Conservation (phyloP, 2,113 vertebrate genomes). For the Campylorhamphus procurvoides region DNA sequence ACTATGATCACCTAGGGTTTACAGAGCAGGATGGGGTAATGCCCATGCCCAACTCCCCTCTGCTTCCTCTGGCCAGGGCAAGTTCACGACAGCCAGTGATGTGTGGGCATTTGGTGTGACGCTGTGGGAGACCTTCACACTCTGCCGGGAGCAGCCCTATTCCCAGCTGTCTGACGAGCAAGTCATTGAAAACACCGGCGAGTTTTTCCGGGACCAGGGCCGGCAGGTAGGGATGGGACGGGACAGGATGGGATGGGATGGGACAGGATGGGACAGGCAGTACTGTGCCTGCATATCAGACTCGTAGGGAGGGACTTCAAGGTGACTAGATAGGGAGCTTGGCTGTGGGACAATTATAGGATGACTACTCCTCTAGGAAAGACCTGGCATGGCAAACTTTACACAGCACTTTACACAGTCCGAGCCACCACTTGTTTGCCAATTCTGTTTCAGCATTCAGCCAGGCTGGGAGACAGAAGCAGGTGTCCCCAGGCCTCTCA, state of each 20-base stretch:
- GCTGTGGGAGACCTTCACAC: conserved; percentile 93
- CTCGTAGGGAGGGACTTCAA: neutral
- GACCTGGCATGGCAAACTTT: accelerated
- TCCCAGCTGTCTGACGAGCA: conserved; percentile 93
- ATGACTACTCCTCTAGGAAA: neutral
- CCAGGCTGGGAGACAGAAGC: neutral
- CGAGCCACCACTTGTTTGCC: neutral
- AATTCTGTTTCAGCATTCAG: accelerated
- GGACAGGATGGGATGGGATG: neutral
- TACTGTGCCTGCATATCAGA: accelerated
- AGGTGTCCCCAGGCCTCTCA: neutral
- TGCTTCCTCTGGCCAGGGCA: conserved; percentile 81
- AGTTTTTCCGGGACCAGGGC: conserved; percentile 95
- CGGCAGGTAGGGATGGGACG: conserved; percentile 79
- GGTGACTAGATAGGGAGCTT: neutral
- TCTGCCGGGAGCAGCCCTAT: conserved; percentile 94
- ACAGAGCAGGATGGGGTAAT: neutral
- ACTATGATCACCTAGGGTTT: neutral
- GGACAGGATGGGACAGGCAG: neutral
- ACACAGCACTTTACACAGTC: neutral
- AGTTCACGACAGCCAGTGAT: conserved; percentile 96
- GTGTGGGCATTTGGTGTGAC: conserved; percentile 96
- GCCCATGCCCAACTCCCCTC: neutral
- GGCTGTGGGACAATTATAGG: neutral
- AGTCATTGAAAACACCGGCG: conserved; percentile 97